phyloP scores from a whole-genome alignment of 1,140 invertebrate species.

The Teleopsis dalmanni region DNA sequence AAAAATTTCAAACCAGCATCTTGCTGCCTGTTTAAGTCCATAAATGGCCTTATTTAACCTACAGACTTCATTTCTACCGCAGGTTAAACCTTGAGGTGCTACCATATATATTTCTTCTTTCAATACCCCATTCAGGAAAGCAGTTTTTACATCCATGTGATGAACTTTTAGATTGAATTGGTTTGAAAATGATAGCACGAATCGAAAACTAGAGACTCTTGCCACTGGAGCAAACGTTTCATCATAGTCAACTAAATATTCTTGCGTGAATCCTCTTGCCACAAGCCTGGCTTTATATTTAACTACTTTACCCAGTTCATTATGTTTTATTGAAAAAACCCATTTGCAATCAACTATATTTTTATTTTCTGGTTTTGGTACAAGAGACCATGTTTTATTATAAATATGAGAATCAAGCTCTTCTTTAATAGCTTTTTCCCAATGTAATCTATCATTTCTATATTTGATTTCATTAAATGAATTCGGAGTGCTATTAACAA shows the following conservation, averaged over 20 bases:
- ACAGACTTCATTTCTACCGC: neutral
- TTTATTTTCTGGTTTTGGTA: constrained; percentile 29
- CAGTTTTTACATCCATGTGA: no score
- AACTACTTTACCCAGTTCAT: constrained; percentile 19
- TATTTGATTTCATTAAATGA: constrained; percentile 25
- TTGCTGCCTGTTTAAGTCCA: constrained; percentile 1
- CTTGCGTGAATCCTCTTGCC: constrained; percentile 37
- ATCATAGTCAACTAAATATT: constrained; percentile 24
- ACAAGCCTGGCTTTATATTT: constrained; percentile 38
- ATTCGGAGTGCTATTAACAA: no score
- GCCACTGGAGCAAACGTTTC: constrained; percentile 31
- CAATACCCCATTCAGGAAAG: no score
- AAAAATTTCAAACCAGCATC: no score
- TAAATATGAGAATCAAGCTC: constrained; percentile 35
- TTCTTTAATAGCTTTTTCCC: constrained; percentile 37
- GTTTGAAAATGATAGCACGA: constrained; percentile 42
- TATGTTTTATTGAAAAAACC: constrained; percentile 31
- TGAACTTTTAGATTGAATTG: constrained; percentile 41
- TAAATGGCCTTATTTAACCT: constrained; percentile 10
- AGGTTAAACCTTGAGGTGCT: constrained; percentile 21
- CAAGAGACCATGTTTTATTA: constrained; percentile 41
- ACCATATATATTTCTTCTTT: no score
- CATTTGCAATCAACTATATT: constrained; percentile 37
- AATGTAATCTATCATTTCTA: constrained; percentile 24
- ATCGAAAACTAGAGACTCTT: constrained; percentile 29